phyloP scores from a whole-genome alignment of 2,888 invertebrate species.

The Pammene aurita region DNA sequence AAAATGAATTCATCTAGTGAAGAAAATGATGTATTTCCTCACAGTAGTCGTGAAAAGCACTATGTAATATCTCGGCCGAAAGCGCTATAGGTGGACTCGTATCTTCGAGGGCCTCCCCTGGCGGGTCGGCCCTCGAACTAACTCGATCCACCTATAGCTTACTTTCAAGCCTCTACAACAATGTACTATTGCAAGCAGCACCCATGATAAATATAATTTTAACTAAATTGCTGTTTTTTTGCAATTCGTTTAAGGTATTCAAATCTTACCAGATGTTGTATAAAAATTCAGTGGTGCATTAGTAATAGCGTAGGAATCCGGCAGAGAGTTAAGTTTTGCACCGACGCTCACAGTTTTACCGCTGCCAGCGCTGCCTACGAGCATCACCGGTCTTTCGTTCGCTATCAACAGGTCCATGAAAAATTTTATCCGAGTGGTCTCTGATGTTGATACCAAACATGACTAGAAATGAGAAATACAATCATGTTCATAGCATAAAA shows the following conservation, averaged over 20 bases:
- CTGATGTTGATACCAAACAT: conserved; percentile 93
- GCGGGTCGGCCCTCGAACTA: no score
- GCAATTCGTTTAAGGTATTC: not conserved
- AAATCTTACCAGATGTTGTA: conserved; percentile 89
- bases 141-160: no score
- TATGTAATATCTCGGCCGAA: no score
- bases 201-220: no score
- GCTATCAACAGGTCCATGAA: conserved; percentile 93
- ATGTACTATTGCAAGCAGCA: no score
- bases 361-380: conserved; percentile 94
- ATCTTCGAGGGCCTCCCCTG: no score
- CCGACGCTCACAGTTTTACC: conserved; percentile 96
- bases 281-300: conserved; percentile 98
- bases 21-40: no score
- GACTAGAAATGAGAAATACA: conserved; percentile 78
- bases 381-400: conserved; percentile 92
- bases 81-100: no score
- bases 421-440: conserved; percentile 93
- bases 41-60: no score
- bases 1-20: no score
- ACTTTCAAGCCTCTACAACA: no score
- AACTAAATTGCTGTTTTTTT: no score
- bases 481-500: conserved; percentile 4
- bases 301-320: conserved; percentile 90
- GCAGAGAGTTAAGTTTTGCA: conserved; percentile 89